phyloP scores from a whole-genome alignment of 2,888 invertebrate species.

The Brachyptera putata region DNA sequence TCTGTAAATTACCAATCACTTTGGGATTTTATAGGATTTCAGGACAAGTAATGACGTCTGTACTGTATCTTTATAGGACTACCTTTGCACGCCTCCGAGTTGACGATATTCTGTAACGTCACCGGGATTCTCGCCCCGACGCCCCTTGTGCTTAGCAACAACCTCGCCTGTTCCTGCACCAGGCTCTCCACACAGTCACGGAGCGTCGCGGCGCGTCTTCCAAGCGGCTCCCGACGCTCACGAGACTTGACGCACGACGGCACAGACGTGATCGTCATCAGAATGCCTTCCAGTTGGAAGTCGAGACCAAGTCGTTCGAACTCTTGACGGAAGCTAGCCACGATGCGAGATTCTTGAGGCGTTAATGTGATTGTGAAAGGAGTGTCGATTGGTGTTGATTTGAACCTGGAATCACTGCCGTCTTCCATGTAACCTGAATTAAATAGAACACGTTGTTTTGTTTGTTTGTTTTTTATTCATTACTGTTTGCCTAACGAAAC shows the following conservation, averaged over 20 bases:
- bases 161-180: conserved; percentile 56
- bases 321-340: conserved; percentile 52
- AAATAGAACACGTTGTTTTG: neutral
- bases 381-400: conserved; percentile 35
- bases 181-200: conserved; percentile 49
- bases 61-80: too few relatives aligned
- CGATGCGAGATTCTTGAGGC: conserved; percentile 50
- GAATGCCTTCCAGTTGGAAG: conserved; percentile 45
- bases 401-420: conserved; percentile 34
- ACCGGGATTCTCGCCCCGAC: conserved; percentile 47
- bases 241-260: conserved; percentile 61
- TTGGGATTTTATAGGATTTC: too few relatives aligned
- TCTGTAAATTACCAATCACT: too few relatives aligned
- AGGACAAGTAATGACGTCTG: too few relatives aligned
- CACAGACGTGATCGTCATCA: conserved; percentile 51
- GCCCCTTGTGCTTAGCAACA: conserved; percentile 49
- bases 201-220: conserved; percentile 37
- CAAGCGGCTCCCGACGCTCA: conserved; percentile 48
- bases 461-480: too few relatives aligned
- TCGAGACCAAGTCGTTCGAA: conserved; percentile 57
- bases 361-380: conserved; percentile 38
- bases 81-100: conserved; percentile 64
- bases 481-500: too few relatives aligned
- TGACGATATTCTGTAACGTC: conserved; percentile 51
- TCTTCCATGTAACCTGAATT: conserved; percentile 49